Evolutionary conservation across 2,113 vertebrate species (phyloP), one percentile per base, ranked within the genome.

Genomic region (Podiceps cristatus): DNA sequence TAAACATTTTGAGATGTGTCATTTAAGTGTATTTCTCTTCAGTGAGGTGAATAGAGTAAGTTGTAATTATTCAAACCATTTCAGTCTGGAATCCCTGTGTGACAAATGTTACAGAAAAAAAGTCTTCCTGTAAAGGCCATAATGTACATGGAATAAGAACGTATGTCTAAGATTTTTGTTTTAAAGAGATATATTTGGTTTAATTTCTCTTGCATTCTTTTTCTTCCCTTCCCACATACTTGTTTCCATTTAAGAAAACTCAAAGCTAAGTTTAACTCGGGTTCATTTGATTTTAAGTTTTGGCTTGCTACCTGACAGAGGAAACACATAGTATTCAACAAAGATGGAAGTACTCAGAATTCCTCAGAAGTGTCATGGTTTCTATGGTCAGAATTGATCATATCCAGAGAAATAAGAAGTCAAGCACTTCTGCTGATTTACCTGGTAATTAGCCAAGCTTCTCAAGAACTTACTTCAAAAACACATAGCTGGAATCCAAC

Each of bases 1-100:
- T 68, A 91, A 94, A 87, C 86, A 91, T 73, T 94, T 89, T 76
- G 89, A 91, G 53, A 82, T 72, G 23, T 73, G 62, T 85, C 66
- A 62, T 53, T 52, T 37, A 60, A 68, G 33, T 10, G 17, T 22
- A 75, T 79, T 86, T 82, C 42, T 82, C 84, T 62, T 62, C 47
- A 69, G 17, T 15, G 69, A 87, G 62, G 74, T 58, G 69, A 93
- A 62, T 13, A 87, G 62, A 94, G 20, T n/a, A 85, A 87, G n/a
- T 79, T 68, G 58, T 37, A 75, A 85, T 88, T 79, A 96, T 66
- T 87, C 53, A 82, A 87, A 87, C 33, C 13, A 13, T 37, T 95
- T 60, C 56, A 49, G 27, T 81, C 42, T 82, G 56, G 14, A 93
- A 92, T 78, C 9, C 11, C 29, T 81, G 18, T 28, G 15, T 22